Conservation (phyloP, 1,140 invertebrate species). For the Cydia fagiglandana region DNA sequence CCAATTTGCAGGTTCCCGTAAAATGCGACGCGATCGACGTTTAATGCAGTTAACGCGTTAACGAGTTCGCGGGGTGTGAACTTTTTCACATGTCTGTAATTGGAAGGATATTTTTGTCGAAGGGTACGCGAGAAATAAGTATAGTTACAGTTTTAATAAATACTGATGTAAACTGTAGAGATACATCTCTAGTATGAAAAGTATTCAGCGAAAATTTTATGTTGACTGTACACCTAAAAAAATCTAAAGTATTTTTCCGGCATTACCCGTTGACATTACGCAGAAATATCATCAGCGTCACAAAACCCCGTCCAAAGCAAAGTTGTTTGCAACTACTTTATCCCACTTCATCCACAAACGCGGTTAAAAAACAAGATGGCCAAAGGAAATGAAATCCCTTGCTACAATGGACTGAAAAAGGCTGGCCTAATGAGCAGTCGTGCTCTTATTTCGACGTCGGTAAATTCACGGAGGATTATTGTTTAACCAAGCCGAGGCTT, state of each 20-base stretch:
- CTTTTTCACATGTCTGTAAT: neutral
- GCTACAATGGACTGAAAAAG: slow-evolving; percentile 7
- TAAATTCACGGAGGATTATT: neutral
- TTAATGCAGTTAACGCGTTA: neutral
- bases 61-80: neutral
- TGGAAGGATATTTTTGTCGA: too few species aligned
- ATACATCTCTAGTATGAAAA: too few species aligned
- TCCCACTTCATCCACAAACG: neutral
- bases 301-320: neutral
- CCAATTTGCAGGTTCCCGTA: neutral
- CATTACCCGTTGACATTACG: too few species aligned
- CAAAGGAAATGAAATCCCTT: neutral
- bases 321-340: neutral
- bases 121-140: too few species aligned
- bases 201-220: too few species aligned
- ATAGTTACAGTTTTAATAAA: too few species aligned
- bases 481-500: neutral
- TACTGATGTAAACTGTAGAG: too few species aligned
- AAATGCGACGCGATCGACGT: neutral
- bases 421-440: neutral
- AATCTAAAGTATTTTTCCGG: too few species aligned
- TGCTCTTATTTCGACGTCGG: slow-evolving; percentile 3
- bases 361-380: neutral
- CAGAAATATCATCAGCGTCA: too few species aligned
- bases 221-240: too few species aligned